Evolutionary conservation across 2,113 vertebrate genomes (phyloP).

Genomic region (Loxodonta africana): DNA sequence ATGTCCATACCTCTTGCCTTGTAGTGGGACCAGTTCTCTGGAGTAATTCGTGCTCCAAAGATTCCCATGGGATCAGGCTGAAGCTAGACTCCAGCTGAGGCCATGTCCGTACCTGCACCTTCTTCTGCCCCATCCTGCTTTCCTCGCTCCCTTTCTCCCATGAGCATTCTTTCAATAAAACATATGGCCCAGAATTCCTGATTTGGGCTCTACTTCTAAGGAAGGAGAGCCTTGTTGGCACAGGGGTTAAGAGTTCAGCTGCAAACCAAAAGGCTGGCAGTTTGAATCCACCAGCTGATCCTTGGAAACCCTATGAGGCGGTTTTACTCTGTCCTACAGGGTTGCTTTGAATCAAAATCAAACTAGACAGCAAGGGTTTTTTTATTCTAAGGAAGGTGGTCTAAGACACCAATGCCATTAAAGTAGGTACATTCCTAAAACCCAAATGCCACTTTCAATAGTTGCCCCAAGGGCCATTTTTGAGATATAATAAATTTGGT

Average conservation of each 20-base stretch:
- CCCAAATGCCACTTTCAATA: not conserved
- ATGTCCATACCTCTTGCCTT: not conserved
- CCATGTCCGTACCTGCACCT: not conserved
- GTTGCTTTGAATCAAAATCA: no score
- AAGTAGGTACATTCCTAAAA: not conserved
- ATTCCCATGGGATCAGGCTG: not conserved
- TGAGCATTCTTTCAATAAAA: not conserved
- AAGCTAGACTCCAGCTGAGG: not conserved
- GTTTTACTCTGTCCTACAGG: no score
- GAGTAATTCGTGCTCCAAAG: not conserved
- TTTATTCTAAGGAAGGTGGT: not conserved
- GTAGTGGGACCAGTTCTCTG: not conserved
- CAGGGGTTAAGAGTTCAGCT: no score
- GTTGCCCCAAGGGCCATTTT: not conserved
- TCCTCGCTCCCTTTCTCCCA: not conserved
- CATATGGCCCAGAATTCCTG: not conserved
- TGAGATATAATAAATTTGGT: not conserved
- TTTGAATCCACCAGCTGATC: no score
- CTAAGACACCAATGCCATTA: not conserved
- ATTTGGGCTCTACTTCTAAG: not conserved
- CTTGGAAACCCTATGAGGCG: no score
- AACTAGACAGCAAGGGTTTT: no score
- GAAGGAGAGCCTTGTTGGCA: not conserved
- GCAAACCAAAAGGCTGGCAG: no score
- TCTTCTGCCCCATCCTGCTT: no score